phyloP scores from a whole-genome alignment of 2,113 vertebrate species.

The Ptilorrhoa leucosticta region DNA sequence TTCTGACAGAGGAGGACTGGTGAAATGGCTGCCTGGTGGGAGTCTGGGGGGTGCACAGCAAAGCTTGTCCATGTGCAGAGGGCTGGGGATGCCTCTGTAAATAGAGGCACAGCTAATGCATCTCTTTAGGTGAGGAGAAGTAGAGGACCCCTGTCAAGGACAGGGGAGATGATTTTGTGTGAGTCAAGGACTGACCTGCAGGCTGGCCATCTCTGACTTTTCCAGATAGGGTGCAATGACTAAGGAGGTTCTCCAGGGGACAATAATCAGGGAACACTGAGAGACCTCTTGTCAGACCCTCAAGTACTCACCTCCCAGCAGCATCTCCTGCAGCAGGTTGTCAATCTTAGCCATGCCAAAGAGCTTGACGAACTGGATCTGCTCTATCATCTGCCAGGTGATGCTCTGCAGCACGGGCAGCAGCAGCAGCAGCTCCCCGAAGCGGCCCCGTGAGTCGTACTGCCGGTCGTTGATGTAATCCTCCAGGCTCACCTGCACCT shows the following conservation, averaged over 20 bases:
- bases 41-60: background rate
- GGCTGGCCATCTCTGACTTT: background rate
- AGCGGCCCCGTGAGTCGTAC: conserved; percentile 93
- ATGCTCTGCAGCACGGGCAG: conserved; percentile 96
- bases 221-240: too few species aligned
- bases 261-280: background rate
- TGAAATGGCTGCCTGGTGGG: background rate
- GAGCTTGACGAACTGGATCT: conserved; percentile 98
- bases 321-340: conserved; percentile 98
- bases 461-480: conserved; percentile 98
- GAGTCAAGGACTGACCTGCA: background rate
- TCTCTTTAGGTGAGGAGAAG: background rate
- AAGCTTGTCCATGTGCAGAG: background rate
- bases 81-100: background rate
- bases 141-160: background rate
- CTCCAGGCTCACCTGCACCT: conserved; percentile 97
- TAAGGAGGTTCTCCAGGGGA: background rate
- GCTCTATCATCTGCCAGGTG: conserved; percentile 99
- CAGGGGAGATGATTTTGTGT: background rate
- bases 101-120: background rate
- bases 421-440: conserved; percentile 91
- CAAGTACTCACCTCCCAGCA: conserved; percentile 85
- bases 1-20: background rate
- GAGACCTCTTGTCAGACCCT: background rate
- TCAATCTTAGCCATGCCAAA: conserved; percentile 98